Percentiles rank a stretch among this genome's conserved stretches.
Evolutionary conservation across 2,113 vertebrate species (phyloP).

Genomic region (Nycticebus coucang): DNA sequence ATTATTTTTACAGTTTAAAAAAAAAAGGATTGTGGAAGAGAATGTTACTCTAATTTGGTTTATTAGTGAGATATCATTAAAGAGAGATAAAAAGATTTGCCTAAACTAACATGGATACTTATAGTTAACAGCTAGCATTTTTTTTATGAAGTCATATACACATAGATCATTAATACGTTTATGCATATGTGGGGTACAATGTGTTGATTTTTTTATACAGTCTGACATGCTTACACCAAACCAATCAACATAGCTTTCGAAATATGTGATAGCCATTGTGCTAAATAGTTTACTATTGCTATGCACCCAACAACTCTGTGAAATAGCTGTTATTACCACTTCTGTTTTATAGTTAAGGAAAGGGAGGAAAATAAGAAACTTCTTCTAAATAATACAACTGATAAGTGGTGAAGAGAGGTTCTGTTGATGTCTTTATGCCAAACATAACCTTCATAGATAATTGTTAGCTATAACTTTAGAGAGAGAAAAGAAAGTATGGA

Average conservation of each 20-base stretch:
- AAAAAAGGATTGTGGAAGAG: not conserved
- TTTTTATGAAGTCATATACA: too few relatives aligned
- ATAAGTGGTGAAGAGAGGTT: not conserved
- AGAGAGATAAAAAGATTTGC: not conserved
- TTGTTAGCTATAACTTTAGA: fast-evolving
- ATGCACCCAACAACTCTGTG: not conserved
- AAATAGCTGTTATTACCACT: not conserved
- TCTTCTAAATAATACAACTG: not conserved
- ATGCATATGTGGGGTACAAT: too few relatives aligned
- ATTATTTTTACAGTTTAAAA: not conserved
- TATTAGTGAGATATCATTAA: not conserved
- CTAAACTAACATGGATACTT: not conserved
- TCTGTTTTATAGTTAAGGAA: not conserved
- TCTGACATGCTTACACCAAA: too few relatives aligned
- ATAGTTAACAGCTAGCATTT: not conserved
- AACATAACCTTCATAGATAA: not conserved
- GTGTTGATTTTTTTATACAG: too few relatives aligned
- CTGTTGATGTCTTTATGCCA: not conserved
- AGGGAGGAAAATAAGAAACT: not conserved
- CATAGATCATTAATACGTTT: too few relatives aligned
- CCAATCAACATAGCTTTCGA: too few relatives aligned
- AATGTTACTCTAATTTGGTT: not conserved
- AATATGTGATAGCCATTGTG: not conserved
- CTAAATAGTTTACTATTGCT: not conserved
- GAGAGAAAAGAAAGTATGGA: not conserved